These are phyloP conservation scores for Pan troglodytes DNA, from an alignment of 2,113 vertebrate species.

Conservation along the genomic window NHGRI_mPanTro3-v2.1_pri NC_072401.2:168839501-168840000, in stretches of 20 bases:
- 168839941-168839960: not conserved
- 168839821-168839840: not conserved
- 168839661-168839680: not conserved
- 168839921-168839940: not conserved
- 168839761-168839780: not conserved
- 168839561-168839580: not conserved
- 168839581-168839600: not conserved
- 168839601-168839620: not conserved
- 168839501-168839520: not conserved
- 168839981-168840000: not conserved
- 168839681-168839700: not conserved
- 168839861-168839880: not conserved
- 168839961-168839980: not conserved
- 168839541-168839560: not conserved
- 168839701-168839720: not conserved
- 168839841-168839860: not conserved
- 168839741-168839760: not conserved
- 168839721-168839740: not conserved
- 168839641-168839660: not conserved
- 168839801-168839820: not conserved
- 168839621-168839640: not conserved
- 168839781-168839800: not conserved
- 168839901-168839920: not conserved
- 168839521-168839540: not conserved
- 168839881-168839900: not conserved